Conservation (phyloP, 2,888 invertebrate species). For the Dolomedes plantarius region DNA sequence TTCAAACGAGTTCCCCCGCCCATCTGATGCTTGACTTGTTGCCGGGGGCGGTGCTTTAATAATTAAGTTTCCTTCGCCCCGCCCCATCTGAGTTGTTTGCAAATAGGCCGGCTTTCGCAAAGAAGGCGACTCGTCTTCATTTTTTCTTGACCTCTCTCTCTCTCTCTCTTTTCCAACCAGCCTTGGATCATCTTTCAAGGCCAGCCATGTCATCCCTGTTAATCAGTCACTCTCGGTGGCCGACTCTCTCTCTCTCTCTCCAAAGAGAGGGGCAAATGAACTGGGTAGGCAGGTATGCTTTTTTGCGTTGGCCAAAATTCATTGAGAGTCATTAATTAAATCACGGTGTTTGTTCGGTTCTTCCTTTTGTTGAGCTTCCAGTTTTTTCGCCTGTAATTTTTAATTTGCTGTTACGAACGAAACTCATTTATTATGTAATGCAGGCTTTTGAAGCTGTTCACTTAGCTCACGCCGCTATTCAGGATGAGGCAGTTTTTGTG, state of each 20-base stretch:
- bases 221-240: constrained; percentile 8
- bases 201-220: constrained; percentile 28
- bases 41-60: constrained; percentile 64
- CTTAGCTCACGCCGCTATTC: too few relatives aligned
- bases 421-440: constrained; percentile 5
- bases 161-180: background rate
- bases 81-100: constrained; percentile 66
- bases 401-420: background rate
- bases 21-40: constrained; percentile 37
- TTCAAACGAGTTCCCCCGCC: constrained; percentile 58
- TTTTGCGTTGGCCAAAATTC: constrained; percentile 13
- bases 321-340: constrained; percentile 6
- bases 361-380: background rate
- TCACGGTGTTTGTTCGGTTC: constrained; percentile 4
- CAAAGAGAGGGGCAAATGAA: background rate
- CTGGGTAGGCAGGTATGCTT: background rate
- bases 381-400: constrained; percentile 17
- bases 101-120: constrained; percentile 64
- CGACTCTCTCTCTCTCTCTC: background rate
- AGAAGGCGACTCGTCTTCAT: constrained; percentile 27
- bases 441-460: background rate
- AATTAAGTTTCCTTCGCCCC: constrained; percentile 59
- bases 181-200: constrained; percentile 58
- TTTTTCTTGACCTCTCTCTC: constrained; percentile 16
- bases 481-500: background rate